Conservation (phyloP, 2,113 vertebrate species). For the Ceyx cyanopectus region DNA sequence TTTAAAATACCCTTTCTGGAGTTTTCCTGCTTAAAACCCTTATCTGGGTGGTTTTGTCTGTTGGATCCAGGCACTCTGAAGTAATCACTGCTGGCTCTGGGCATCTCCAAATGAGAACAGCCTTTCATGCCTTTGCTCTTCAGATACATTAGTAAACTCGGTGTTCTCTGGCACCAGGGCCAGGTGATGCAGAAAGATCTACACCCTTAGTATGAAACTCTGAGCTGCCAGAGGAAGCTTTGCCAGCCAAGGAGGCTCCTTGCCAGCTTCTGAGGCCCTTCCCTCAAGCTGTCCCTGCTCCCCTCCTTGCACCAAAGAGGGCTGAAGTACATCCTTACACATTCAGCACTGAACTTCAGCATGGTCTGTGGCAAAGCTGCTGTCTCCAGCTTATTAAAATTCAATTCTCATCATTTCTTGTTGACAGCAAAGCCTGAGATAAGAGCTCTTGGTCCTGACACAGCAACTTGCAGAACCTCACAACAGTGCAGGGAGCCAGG, state of each 20-base stretch:
- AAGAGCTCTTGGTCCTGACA: not conserved
- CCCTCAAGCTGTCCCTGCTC: not conserved
- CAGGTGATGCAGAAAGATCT: not conserved
- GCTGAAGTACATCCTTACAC: not conserved
- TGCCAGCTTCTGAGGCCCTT: not conserved
- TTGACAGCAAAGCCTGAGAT: not conserved
- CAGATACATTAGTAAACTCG: not conserved
- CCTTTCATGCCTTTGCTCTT: not conserved
- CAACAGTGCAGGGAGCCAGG: fast-evolving
- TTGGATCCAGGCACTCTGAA: not conserved
- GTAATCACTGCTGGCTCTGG: not conserved
- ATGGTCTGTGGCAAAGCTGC: not conserved
- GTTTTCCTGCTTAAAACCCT: not conserved
- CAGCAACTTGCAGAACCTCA: not conserved
- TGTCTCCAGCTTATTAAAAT: constrained; percentile 29
- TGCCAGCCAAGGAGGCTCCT: not conserved
- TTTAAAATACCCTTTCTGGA: not conserved
- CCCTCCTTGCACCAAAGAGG: not conserved
- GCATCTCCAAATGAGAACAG: not conserved
- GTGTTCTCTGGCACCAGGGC: not conserved
- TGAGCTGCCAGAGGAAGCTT: not conserved
- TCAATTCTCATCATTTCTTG: not conserved
- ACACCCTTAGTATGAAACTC: not conserved
- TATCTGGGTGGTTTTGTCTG: not conserved
- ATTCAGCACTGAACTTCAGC: not conserved